phyloP scores from a whole-genome alignment of 2,113 vertebrate genomes.

The Siniperca chuatsi region DNA sequence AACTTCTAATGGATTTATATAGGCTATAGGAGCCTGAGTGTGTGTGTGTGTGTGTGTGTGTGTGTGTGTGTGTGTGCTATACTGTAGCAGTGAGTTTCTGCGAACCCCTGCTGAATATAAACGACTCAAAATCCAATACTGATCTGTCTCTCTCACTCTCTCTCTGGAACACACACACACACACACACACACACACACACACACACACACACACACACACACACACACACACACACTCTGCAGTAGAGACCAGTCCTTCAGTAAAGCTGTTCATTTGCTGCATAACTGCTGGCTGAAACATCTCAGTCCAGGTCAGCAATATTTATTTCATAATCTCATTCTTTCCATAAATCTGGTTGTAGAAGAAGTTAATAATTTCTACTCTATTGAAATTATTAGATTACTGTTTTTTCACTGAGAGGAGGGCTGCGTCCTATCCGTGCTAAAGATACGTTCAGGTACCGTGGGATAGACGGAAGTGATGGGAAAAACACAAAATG shows the following conservation, averaged over 20 bases:
- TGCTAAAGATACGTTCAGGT: too few species aligned
- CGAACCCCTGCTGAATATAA: slow-evolving; percentile 72
- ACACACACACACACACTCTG: slow-evolving; percentile 46
- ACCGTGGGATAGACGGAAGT: too few species aligned
- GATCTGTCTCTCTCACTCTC: slow-evolving; percentile 48
- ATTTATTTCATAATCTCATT: neutral
- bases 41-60: slow-evolving; percentile 32
- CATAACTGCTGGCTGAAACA: slow-evolving; percentile 13
- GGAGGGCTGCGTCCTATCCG: neutral
- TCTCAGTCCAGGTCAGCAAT: neutral
- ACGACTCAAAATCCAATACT: slow-evolving; percentile 74
- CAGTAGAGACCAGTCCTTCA: slow-evolving; percentile 50
- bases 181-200: slow-evolving; percentile 34
- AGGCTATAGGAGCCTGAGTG: slow-evolving; percentile 9
- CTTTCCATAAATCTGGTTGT: neutral
- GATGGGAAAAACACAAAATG: neutral
- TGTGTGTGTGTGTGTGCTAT: slow-evolving; percentile 27
- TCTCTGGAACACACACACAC: slow-evolving; percentile 30
- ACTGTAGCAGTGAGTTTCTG: slow-evolving; percentile 63
- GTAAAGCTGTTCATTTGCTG: slow-evolving; percentile 40
- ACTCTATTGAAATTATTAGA: too few species aligned
- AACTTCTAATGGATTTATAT: slow-evolving; percentile 59
- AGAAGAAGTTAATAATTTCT: neutral
- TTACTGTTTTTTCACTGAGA: too few species aligned
- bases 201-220: slow-evolving; percentile 40